Conservation (phyloP, 2,113 vertebrate species). For the Hemibagrus wyckioides region DNA sequence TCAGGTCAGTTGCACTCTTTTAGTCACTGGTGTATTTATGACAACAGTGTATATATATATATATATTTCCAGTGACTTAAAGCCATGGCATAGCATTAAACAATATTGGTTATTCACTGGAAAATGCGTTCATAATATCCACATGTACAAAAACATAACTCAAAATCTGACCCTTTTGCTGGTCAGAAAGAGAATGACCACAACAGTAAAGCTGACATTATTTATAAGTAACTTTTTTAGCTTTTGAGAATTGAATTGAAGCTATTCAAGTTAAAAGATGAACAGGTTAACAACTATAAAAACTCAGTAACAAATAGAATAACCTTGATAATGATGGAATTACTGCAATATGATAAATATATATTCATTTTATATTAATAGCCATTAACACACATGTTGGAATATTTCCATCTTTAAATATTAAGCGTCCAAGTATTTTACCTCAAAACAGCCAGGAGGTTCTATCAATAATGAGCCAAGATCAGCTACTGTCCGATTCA, state of each 20-base stretch:
- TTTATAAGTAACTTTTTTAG: neutral
- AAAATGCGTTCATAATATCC: neutral
- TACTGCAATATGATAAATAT: neutral
- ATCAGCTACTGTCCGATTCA: conserved; percentile 82
- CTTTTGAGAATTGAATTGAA: neutral
- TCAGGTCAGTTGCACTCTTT: neutral
- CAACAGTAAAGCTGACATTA: neutral
- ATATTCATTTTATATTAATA: neutral
- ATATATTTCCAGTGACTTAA: neutral
- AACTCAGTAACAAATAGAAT: neutral
- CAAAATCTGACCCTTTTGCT: neutral
- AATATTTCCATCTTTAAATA: neutral
- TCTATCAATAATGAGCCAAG: conserved; percentile 48
- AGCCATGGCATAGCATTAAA: neutral
- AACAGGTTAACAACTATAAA: neutral
- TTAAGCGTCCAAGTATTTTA: neutral
- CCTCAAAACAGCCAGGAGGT: conserved; percentile 23
- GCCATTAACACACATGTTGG: neutral
- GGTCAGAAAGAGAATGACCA: neutral
- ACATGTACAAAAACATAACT: neutral
- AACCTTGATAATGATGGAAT: neutral
- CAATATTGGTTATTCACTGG: neutral
- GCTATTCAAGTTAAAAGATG: neutral
- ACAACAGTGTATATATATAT: neutral
- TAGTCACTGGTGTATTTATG: neutral